Evolutionary conservation across 2,888 invertebrate species (phyloP).

Genomic region (Drosophila macrospina): DNA sequence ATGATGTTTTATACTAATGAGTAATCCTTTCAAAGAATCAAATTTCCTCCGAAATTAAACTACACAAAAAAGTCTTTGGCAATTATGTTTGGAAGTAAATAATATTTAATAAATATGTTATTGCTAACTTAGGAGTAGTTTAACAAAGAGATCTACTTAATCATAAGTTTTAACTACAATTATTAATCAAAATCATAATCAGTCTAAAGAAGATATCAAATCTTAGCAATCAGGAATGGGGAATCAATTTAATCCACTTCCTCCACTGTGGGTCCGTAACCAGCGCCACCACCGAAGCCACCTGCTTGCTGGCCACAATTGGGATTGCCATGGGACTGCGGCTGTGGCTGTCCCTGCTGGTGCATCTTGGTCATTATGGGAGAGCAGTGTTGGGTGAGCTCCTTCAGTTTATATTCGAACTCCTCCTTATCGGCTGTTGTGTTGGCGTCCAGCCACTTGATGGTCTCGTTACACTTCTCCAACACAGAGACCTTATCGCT

Average conservation of each 20-base stretch:
- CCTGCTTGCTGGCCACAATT: slow-evolving; percentile 43
- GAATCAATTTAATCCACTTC: slow-evolving; percentile 52
- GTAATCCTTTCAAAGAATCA: no score
- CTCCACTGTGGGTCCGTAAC: slow-evolving; percentile 64
- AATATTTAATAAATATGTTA: slow-evolving; percentile 31
- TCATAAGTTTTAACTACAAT: neutral
- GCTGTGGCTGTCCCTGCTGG: slow-evolving; percentile 60
- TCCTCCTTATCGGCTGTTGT: slow-evolving; percentile 91
- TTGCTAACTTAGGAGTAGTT: slow-evolving; percentile 42
- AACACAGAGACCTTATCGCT: slow-evolving; percentile 89
- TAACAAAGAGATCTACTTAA: slow-evolving; percentile 17
- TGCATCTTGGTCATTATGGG: slow-evolving; percentile 86
- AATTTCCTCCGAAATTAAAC: no score
- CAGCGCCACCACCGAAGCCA: slow-evolving; percentile 17
- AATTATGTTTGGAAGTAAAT: slow-evolving; percentile 45
- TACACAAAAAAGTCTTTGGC: neutral
- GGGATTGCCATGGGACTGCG: slow-evolving; percentile 75
- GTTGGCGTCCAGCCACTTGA: slow-evolving; percentile 92
- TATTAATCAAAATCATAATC: slow-evolving; percentile 1
- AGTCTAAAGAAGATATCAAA: no score
- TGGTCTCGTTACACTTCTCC: slow-evolving; percentile 87
- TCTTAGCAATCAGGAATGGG: no score
- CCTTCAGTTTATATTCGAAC: slow-evolving; percentile 86
- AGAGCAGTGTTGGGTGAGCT: slow-evolving; percentile 84
- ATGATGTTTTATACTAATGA: no score